Conservation (phyloP, 2,888 invertebrate species). For the Sericinus montela region DNA sequence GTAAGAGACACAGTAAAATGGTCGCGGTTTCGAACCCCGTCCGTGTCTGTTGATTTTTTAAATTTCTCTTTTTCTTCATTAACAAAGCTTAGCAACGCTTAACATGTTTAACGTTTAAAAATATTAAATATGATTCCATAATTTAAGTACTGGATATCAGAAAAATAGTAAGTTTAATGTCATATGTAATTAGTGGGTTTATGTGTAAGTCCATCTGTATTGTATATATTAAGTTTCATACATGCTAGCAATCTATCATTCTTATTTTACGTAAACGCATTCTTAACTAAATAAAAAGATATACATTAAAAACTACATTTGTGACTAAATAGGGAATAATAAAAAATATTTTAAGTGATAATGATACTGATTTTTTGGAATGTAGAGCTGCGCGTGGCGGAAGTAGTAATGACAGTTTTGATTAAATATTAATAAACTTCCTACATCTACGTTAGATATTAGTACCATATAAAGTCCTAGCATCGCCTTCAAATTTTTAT, state of each 20-base stretch:
- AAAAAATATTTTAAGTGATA: slow-evolving; percentile 1
- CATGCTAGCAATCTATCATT: background rate
- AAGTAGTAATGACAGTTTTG: slow-evolving; percentile 2
- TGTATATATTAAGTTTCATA: slow-evolving; percentile 5
- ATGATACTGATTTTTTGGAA: slow-evolving; percentile 18
- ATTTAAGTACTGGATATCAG: too few relatives aligned
- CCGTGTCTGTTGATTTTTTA: too few relatives aligned
- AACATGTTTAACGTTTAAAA: too few relatives aligned
- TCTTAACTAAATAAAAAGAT: background rate
- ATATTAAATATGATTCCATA: too few relatives aligned
- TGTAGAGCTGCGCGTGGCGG: slow-evolving; percentile 17
- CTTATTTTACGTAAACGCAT: background rate
- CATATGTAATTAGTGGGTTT: too few relatives aligned
- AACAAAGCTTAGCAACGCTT: too few relatives aligned
- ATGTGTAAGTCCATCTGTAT: background rate
- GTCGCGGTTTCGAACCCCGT: too few relatives aligned
- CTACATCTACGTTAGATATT: background rate
- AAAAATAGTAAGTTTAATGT: too few relatives aligned
- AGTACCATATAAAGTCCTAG: slow-evolving; percentile 5
- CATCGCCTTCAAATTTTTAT: background rate
- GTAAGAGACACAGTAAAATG: too few relatives aligned
- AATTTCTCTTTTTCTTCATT: too few relatives aligned
- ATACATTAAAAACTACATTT: background rate
- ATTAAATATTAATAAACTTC: background rate
- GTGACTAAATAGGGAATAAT: slow-evolving; percentile 10